Conservation (phyloP, 92 coral and sea anemone species). For the Porites evermanni region DNA sequence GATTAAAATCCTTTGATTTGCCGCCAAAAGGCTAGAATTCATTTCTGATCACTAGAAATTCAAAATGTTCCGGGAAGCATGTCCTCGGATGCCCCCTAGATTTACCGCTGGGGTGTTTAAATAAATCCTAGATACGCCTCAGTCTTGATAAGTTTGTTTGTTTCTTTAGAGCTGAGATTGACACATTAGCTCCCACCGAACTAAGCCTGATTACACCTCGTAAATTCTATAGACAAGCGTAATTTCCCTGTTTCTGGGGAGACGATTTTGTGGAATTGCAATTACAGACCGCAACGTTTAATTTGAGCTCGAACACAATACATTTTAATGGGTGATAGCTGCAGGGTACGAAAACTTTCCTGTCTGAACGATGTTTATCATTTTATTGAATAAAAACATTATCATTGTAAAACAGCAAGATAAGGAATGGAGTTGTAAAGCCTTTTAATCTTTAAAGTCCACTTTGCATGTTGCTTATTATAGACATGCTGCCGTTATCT, state of each 20-base stretch:
- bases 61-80: no score
- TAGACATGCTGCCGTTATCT: not conserved
- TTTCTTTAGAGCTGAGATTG: not conserved
- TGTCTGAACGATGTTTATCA: conserved; percentile 1
- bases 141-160: not conserved
- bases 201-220: not conserved
- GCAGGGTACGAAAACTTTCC: conserved; percentile 22
- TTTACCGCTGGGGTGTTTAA: not conserved
- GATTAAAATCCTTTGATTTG: no score
- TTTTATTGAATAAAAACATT: not conserved
- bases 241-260: conserved; percentile 31
- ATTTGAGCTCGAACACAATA: not conserved
- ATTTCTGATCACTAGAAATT: no score
- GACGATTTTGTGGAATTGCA: conserved; percentile 27
- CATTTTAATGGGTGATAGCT: not conserved
- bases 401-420: not conserved
- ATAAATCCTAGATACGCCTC: not conserved
- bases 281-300: conserved; percentile 2
- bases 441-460: conserved; percentile 38
- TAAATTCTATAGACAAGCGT: not conserved
- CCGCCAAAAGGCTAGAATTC: no score
- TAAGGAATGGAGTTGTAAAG: not conserved
- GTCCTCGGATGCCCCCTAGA: no score
- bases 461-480: not conserved
- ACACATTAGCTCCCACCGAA: not conserved